phyloP scores from a whole-genome alignment of 2,113 vertebrate genomes.

The Indri indri region DNA sequence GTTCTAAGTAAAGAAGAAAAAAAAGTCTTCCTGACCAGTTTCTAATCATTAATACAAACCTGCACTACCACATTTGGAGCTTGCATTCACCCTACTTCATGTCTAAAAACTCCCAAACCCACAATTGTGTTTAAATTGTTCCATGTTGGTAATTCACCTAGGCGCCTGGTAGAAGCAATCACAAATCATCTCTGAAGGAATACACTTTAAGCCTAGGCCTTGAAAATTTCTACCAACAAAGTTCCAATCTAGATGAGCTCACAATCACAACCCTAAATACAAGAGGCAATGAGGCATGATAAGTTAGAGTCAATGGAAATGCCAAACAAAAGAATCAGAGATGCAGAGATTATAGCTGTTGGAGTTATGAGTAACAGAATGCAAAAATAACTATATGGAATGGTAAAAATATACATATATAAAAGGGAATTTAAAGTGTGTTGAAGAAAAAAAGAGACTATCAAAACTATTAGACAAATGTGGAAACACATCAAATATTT shows the following conservation, averaged over 20 bases:
- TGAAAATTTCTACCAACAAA: conserved; percentile 1
- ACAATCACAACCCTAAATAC: conserved; percentile 8
- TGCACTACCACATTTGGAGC: neutral
- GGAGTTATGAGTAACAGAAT: neutral
- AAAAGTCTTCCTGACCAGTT: neutral
- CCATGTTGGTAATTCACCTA: neutral
- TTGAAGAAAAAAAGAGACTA: neutral
- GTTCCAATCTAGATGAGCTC: conserved; percentile 2
- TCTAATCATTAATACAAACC: neutral
- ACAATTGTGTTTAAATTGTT: neutral
- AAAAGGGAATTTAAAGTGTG: neutral
- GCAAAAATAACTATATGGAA: neutral
- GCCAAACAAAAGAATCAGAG: neutral
- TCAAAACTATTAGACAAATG: neutral
- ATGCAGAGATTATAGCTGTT: neutral
- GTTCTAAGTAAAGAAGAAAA: neutral
- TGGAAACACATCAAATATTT: neutral
- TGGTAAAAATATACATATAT: neutral
- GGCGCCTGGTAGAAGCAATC: neutral
- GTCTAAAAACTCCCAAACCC: neutral
- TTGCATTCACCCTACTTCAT: neutral
- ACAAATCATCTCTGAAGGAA: neutral
- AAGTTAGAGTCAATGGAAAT: neutral
- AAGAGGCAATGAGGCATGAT: neutral
- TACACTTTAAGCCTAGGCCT: neutral